These are phyloP conservation scores for Cetoscarus ocellatus DNA, from an alignment of 2,797 vertebrate species.

Conservation along the genomic window DNA sequence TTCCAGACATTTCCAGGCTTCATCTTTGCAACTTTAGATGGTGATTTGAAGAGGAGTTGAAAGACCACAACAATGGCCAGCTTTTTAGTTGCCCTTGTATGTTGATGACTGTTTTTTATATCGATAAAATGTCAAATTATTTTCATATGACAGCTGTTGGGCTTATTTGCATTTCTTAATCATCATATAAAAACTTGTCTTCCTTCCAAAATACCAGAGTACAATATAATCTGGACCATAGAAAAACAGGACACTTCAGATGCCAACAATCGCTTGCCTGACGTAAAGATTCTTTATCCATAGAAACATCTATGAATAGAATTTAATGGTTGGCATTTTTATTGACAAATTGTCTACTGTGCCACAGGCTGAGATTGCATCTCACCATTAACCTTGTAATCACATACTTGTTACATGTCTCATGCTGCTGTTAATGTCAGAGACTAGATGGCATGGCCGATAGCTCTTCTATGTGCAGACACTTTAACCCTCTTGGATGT, in stretches of 20 bases:
- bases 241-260: no score
- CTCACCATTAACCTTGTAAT: constrained; percentile 49
- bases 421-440: constrained; percentile 22
- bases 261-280: no score
- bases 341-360: constrained; percentile 12
- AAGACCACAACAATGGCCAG: not conserved
- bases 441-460: constrained; percentile 55
- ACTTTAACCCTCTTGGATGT: constrained; percentile 52
- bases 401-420: constrained; percentile 42
- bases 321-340: constrained; percentile 7
- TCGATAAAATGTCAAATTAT: not conserved
- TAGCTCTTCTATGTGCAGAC: constrained; percentile 30
- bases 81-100: not conserved
- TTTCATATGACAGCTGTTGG: not conserved
- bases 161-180: no score
- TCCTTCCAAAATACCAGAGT: no score
- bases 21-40: not conserved
- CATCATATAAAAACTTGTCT: no score
- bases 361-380: constrained; percentile 1
- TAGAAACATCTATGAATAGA: not conserved
- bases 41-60: not conserved
- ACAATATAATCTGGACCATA: no score
- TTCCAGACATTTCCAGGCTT: not conserved
- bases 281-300: not conserved
- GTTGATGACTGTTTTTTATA: not conserved